Evolutionary conservation across 2,888 invertebrate genomes (phyloP), one percentile per base, ranked within the genome.

Genomic region (Ophion obscuratus): DNA sequence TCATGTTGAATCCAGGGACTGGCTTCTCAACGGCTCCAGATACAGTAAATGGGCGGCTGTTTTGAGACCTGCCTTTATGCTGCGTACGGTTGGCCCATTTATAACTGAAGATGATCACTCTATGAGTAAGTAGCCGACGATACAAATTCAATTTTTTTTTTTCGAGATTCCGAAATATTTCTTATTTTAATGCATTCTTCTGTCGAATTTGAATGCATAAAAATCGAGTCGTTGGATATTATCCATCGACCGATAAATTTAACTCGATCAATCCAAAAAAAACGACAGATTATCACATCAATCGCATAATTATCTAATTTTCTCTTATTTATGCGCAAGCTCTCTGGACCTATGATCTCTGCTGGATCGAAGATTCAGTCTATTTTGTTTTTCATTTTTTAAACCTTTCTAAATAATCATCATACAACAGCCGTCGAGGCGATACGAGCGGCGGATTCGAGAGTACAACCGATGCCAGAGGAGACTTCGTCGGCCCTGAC

Each of bases 381-480:
- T 40, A 40, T 40, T 62, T 53, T n/a, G 44, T 47, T 36, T 71
- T 36, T 53, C 20, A 14, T 64, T 31, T 31, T 27, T 14, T 31
- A 10, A 31, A 14, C 14, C 2, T 3, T 40, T 40, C 11, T 40
- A 40, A n/a, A 14, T 24, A 4, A 4, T 67, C 6, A 1, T 66
- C 7, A 27, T 71, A 59, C 14, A 77, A 14, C 47, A 83, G 78
- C 27, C 44, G 47, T 44, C 53, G 83, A 85, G 40, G 62, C 27
- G 10, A 14, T 77, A 14, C 85, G 82, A 27, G 73, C 73, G n/a
- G 74, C 67, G 24, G 78, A 85, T 24, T 62, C 77, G 36, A 57
- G 27, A 27, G 31, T 40, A 2, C 84, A 71, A 24, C 44, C 57
- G 11, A 24, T 3, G 10, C 11, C 62, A 3, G 64, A 44, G 7